phyloP scores from a whole-genome alignment of 2,888 invertebrate species.

The Hybos culiciformis region DNA sequence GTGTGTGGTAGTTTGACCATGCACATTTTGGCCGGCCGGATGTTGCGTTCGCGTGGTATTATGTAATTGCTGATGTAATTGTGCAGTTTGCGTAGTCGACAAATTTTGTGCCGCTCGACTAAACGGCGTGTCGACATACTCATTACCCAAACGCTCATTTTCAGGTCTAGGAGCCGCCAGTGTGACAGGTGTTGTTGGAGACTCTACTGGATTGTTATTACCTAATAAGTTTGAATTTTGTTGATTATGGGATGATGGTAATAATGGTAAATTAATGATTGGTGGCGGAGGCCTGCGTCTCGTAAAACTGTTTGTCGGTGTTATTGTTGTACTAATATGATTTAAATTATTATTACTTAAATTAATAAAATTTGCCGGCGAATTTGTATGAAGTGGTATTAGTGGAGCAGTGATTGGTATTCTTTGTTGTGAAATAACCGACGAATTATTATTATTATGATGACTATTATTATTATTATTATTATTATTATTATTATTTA shows the following conservation, averaged over 20 bases:
- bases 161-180: slow-evolving; percentile 66
- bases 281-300: slow-evolving; percentile 29
- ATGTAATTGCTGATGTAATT: slow-evolving; percentile 22
- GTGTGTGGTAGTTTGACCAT: slow-evolving; percentile 39
- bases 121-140: slow-evolving; percentile 84
- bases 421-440: slow-evolving; percentile 8
- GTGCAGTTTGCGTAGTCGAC: background rate
- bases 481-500: slow-evolving; percentile 19
- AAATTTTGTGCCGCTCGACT: background rate
- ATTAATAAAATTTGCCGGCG: slow-evolving; percentile 20
- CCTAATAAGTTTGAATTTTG: slow-evolving; percentile 21
- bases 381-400: slow-evolving; percentile 17
- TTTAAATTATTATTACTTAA: slow-evolving; percentile 28
- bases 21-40: slow-evolving; percentile 35
- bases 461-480: background rate
- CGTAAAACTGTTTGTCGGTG: slow-evolving; percentile 31
- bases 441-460: slow-evolving; percentile 7
- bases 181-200: slow-evolving; percentile 36
- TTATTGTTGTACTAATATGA: slow-evolving; percentile 25
- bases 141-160: slow-evolving; percentile 74
- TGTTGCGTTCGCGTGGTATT: slow-evolving; percentile 37
- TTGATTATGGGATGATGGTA: slow-evolving; percentile 24
- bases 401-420: slow-evolving; percentile 17
- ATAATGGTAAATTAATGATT: slow-evolving; percentile 11
- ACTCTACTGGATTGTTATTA: slow-evolving; percentile 22